Base-by-base conservation (phyloP, 2,888 invertebrate genomes). In the Charanyca ferruginea region DNA sequence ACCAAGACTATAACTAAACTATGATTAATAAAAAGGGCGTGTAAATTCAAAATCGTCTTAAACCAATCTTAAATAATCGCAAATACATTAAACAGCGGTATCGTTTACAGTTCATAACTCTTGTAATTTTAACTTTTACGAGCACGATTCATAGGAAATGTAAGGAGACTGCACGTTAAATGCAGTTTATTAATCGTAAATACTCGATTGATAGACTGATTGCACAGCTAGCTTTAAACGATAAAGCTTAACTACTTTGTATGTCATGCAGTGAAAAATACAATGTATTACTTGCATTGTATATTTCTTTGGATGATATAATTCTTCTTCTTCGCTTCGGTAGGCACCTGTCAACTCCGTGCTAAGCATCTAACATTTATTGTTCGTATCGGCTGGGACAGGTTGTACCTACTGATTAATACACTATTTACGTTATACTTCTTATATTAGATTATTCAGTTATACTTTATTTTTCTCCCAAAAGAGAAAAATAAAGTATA, bases 181-280 rank as follows among this genome's bases (percentile, higher is more conserved):
- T 49, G 55, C 55, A 79, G 20, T 76, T 79, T 75, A 76, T 75
- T 68, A 47, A 69, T 57, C 54, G 53, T 76, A 68, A 79, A 79
- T 54, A 60, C 32, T 38, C 25, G 25, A 48, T 49, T 42, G 28
- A 62, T 13, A 25, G 47, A 58, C 44, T 9, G 25, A 48, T 62
- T 71, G 38, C 48, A 35, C 22, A 44, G 47, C 18, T 35, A 20
- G 32, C 38, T 25, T 54, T 77, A 53, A 73, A 48, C 18, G 25
- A 23, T 22, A 22, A 22, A 11, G 25, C 7, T 38, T 38, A 35
- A 11, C 8, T 18, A 2, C 18, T 32, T 23, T 59, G 48, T 42
- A 73, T 22, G 42, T 16, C 18, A 13, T 18, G 32, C 47, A 47
- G 25, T 64, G 25, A 49, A 62, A 32, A 35, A 25, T 45, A 25